Conservation (phyloP, 1,140 invertebrate species). For the Bombus vancouverensis region DNA sequence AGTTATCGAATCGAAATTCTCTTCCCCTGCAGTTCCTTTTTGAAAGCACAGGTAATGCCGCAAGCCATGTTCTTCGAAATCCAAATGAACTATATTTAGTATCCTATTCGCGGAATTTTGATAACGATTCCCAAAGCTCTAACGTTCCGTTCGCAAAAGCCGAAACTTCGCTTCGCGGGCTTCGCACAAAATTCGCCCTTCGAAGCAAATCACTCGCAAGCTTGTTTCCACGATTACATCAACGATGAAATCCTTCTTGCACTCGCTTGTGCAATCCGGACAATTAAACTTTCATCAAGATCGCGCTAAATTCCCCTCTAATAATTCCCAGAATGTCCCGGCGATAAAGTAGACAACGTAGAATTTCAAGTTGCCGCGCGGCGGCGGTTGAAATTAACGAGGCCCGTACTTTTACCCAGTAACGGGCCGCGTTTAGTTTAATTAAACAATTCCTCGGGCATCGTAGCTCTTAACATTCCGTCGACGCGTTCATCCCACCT, state of each 20-base stretch:
- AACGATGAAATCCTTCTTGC: background rate
- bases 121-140: too few relatives aligned
- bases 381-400: background rate
- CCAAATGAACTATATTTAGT: background rate
- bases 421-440: constrained; percentile 1
- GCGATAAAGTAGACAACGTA: constrained; percentile 2
- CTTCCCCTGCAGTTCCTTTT: background rate
- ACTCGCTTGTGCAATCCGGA: background rate
- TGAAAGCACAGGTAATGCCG: too few relatives aligned
- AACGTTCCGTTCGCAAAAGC: too few relatives aligned
- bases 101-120: too few relatives aligned
- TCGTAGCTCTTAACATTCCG: background rate
- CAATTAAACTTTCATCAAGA: constrained; percentile 28
- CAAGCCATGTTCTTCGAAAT: background rate
- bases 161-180: background rate
- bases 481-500: background rate
- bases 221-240: background rate
- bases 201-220: background rate
- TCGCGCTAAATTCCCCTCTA: background rate
- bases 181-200: too few relatives aligned
- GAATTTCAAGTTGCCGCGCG: background rate
- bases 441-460: constrained; percentile 7
- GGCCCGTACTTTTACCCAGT: background rate
- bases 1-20: background rate
- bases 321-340: background rate